Evolutionary conservation across 2,113 vertebrate genomes (phyloP), one percentile per base, ranked within the genome.

Genomic region (Rattus rattus): DNA sequence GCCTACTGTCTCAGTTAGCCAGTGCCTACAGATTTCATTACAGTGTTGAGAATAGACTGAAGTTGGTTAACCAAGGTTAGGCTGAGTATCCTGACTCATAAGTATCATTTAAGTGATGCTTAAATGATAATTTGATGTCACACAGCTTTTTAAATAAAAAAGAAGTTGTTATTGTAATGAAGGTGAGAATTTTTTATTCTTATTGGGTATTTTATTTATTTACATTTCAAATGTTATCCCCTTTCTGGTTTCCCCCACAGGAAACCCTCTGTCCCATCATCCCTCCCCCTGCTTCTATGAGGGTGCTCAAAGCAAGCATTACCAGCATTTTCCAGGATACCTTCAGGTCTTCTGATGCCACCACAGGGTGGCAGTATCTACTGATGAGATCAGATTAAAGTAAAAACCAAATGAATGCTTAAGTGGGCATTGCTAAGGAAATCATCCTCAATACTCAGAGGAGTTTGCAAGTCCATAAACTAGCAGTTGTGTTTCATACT

Each of bases 41-140:
- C 91, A 96, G 26, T 54, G 7, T 65, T 6, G 14, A 89, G 4
- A 43, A 61, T 26, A 36, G 88, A 88, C 92, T 56, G 72, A 96
- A 97, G 86, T 96, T 93, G 85, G 88, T 83, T 86, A 75, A 76
- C 84, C 39, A 69, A 89, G 73, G 94, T 86, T 67, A 2, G 43
- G 36, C 88, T 69, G 80, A 91, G 61, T 70, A 69, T 96, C 61
- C 70, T 56, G 85, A 54, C 52, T 90, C 5, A 6, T 63, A 12
- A 28, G 63, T 10, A 28, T 65, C 26, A 65, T 95, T 73, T 88
- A 56, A 95, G 43, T 91, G 89, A 91, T 91, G 28, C 73, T 89
- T 65, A 97, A 96, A 96, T 84, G 92, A 95, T 47, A 90, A 52
- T 97, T 88, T 87, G 83, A 96, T 96, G 94, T 95, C 88, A 92